A percentile compares a stretch with the other conserved stretches of the same genome.
phyloP scores from a whole-genome alignment of 2,888 invertebrate genomes.

The Octodonta nipae region DNA sequence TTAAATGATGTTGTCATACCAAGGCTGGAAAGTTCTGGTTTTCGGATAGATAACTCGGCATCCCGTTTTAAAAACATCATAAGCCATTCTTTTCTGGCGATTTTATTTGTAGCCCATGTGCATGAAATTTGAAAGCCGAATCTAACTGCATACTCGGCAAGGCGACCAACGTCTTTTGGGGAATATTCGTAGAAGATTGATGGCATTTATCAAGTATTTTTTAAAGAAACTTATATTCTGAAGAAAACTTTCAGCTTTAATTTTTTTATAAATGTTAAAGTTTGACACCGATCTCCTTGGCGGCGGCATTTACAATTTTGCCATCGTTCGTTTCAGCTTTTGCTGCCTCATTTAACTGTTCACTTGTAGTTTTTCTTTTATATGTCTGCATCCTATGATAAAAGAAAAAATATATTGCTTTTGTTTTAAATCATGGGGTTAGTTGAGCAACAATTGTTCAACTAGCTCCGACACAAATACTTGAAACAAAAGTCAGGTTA shows the following conservation, averaged over 20 bases:
- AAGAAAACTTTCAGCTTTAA: no score
- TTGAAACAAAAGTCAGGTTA: no score
- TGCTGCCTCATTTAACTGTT: no score
- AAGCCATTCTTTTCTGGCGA: conserved; percentile 5
- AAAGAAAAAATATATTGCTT: conserved; percentile 1
- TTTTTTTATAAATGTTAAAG: conserved; percentile 1
- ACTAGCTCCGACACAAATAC: neutral
- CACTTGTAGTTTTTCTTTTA: neutral
- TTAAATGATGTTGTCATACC: conserved; percentile 3
- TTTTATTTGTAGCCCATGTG: neutral
- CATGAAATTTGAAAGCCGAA: neutral
- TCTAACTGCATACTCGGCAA: no score
- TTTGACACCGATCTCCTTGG: conserved; percentile 1
- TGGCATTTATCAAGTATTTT: neutral
- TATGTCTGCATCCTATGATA: neutral
- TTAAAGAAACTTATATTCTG: neutral
- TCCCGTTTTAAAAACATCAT: conserved; percentile 9
- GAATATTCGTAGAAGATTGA: conserved; percentile 1
- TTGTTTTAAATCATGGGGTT: no score
- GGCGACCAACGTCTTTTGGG: no score
- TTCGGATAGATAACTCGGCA: conserved; percentile 2
- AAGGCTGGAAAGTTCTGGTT: conserved; percentile 6
- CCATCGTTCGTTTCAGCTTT: neutral
- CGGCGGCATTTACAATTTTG: neutral
- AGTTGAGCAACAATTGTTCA: conserved; percentile 1